Evolutionary conservation across 2,113 vertebrate species (phyloP).

Genomic region (Myrmecophaga tridactyla): DNA sequence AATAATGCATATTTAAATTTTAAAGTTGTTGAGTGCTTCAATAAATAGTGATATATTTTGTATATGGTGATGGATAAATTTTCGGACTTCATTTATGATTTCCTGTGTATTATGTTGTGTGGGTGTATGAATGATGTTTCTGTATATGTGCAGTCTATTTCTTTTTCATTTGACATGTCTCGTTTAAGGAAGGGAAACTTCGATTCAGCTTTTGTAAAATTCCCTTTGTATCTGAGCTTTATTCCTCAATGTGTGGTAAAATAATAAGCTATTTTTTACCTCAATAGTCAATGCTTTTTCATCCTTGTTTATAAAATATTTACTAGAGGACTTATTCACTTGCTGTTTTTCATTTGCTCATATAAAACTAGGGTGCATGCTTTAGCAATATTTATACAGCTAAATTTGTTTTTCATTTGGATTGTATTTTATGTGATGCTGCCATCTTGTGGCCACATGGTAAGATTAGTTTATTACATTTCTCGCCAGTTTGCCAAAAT

Average conservation of each 20-base stretch:
- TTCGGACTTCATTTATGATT: not conserved
- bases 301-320: not conserved
- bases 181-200: conserved; percentile 15
- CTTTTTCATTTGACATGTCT: not conserved
- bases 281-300: not conserved
- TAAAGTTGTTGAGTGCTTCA: not conserved
- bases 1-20: not conserved
- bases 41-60: not conserved
- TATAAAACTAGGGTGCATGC: not conserved
- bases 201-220: not conserved
- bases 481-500: not conserved
- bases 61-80: rapidly evolving
- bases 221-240: not conserved
- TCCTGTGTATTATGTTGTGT: too few species aligned
- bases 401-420: not conserved
- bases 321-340: not conserved
- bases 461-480: not conserved
- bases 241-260: not conserved
- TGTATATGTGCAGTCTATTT: not conserved
- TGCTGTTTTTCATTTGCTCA: not conserved
- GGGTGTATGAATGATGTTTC: too few species aligned
- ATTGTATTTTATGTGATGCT: conserved; percentile 35
- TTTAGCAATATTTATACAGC: not conserved
- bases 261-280: not conserved
- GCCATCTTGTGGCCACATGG: conserved; percentile 61